Percentiles rank a stretch among this genome's conserved stretches.
These are phyloP conservation scores for Thinocorus orbignyianus DNA, from an alignment of 2,113 vertebrate species.

Conservation along the genomic window DNA sequence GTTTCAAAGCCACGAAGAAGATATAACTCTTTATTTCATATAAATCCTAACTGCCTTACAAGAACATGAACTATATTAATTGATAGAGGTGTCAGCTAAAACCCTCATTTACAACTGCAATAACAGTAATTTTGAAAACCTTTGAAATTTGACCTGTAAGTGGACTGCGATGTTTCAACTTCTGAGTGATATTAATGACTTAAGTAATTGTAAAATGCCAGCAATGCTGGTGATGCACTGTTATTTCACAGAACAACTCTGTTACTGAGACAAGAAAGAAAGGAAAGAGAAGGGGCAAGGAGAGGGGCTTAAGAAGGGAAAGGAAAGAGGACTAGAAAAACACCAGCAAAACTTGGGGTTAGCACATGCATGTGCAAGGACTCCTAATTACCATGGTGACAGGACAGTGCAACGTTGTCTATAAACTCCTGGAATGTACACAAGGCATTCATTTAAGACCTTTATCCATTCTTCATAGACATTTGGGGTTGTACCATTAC, in stretches of 20 bases:
- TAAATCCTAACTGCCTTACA: slow-evolving; percentile 12
- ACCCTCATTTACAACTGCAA: not conserved
- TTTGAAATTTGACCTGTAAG: slow-evolving; percentile 43
- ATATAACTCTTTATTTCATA: not conserved
- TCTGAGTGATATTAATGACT: not conserved
- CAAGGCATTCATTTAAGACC: not conserved
- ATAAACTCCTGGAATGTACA: not conserved
- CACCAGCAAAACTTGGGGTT: not conserved
- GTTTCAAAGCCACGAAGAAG: slow-evolving; percentile 28
- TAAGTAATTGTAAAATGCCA: slow-evolving; percentile 6
- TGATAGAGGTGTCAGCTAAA: slow-evolving; percentile 10
- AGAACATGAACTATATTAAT: slow-evolving; percentile 8
- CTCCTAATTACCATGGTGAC: not conserved
- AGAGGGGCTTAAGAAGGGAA: not conserved
- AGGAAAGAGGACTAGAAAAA: not conserved
- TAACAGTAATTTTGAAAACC: slow-evolving; percentile 44
- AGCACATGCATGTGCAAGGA: not conserved
- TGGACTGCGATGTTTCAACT: slow-evolving; percentile 38
- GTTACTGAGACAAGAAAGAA: not conserved
- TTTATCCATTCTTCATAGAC: not conserved
- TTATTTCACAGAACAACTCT: not conserved
- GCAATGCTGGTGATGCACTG: not conserved
- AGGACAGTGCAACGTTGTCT: not conserved
- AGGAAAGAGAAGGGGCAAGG: not conserved
- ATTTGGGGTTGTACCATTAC: not conserved